Evolutionary conservation across 2,888 invertebrate species (phyloP).

Genomic region (Drosophila meridiana): DNA sequence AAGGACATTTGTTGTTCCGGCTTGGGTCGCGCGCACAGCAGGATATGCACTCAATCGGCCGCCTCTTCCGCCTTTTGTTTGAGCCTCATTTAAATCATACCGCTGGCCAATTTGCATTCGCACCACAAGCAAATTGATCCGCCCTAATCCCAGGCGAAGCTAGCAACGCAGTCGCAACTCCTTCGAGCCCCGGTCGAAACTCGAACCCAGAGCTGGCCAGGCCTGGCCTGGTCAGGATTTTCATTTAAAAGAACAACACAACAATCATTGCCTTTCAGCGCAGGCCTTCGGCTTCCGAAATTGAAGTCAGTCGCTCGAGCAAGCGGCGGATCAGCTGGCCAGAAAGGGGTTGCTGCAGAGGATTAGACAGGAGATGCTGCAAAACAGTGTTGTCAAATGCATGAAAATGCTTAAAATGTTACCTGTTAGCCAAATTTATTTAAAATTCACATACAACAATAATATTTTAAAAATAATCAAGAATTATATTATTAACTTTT

Average conservation of each 20-base stretch:
- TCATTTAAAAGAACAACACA: conserved; percentile 63
- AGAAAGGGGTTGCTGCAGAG: conserved; percentile 11
- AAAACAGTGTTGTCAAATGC: not conserved
- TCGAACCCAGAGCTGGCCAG: conserved; percentile 25
- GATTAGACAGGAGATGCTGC: not conserved
- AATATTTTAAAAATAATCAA: not conserved
- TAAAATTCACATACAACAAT: not conserved
- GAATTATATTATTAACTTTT: not conserved
- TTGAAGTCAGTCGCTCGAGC: conserved; percentile 57
- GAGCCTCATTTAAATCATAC: conserved; percentile 78
- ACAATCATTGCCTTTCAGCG: conserved; percentile 41
- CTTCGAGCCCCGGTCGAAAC: conserved; percentile 24
- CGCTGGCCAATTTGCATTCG: conserved; percentile 82
- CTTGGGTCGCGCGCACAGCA: conserved; percentile 44
- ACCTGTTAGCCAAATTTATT: not conserved
- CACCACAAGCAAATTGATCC: conserved; percentile 82
- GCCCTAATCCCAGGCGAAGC: conserved; percentile 70
- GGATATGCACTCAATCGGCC: conserved; percentile 54
- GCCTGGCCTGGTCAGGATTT: conserved; percentile 48
- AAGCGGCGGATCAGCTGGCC: not conserved
- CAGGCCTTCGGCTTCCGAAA: conserved; percentile 46
- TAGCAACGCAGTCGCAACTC: conserved; percentile 19
- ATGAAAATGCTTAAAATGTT: not conserved
- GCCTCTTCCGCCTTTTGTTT: conserved; percentile 61
- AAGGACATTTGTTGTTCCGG: conserved; percentile 71